These are phyloP conservation scores for Apolygus lucorum DNA, from an alignment of 1,140 invertebrate genomes.

Conservation along the genomic window DNA sequence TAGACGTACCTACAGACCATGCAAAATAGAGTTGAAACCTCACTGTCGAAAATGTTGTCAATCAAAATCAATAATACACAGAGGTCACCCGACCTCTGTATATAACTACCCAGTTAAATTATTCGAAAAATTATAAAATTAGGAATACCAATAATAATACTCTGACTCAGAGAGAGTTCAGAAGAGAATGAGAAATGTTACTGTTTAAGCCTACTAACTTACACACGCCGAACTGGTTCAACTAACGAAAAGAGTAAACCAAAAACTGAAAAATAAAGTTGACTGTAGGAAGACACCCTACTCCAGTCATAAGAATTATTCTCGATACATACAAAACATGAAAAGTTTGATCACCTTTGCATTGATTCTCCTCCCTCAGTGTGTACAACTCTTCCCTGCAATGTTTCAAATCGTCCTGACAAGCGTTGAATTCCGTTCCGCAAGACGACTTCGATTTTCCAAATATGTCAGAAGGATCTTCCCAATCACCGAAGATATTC, in stretches of 20 bases:
- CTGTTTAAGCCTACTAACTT: not conserved
- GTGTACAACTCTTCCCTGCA: not conserved
- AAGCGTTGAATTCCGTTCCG: not conserved
- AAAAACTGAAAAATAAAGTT: too few species aligned
- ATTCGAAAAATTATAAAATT: too few species aligned
- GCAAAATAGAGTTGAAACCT: too few species aligned
- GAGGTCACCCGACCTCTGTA: too few species aligned
- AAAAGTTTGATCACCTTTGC: not conserved
- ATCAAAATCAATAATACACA: too few species aligned
- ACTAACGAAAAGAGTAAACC: not conserved
- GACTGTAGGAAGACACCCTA: too few species aligned
- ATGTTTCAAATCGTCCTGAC: not conserved
- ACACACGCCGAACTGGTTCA: not conserved
- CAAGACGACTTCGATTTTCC: not conserved
- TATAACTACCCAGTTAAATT: too few species aligned
- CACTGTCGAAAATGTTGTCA: too few species aligned
- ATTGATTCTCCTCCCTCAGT: not conserved
- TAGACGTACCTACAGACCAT: too few species aligned
- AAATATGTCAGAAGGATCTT: not conserved
- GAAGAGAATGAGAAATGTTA: not conserved
- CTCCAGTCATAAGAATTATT: not conserved
- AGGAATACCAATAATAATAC: not conserved
- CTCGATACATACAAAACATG: not conserved
- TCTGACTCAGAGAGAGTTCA: not conserved
- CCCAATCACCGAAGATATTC: not conserved